Base-by-base conservation (phyloP, 2,113 vertebrate genomes). In the Anguilla japonica region DNA sequence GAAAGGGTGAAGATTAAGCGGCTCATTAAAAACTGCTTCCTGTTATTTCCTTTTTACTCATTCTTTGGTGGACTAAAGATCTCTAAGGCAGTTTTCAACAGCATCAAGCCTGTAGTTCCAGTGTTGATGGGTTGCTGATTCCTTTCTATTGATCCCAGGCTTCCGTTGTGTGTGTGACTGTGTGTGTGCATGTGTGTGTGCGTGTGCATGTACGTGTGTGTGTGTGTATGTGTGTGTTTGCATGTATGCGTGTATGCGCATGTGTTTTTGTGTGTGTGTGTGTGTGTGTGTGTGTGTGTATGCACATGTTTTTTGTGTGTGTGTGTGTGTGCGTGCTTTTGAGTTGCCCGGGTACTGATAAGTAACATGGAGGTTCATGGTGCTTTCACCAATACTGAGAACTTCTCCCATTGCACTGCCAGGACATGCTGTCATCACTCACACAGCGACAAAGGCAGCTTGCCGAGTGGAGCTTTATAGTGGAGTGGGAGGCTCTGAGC, bases 1-100 rank as follows among this genome's bases (percentile, higher is more conserved):
- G 85, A 87, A 46, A 87, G 84, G 87, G 60, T 41, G n/a, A 71
- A 50, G 46, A 82, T 71, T 26, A 43, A 85, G 56, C 40, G 79
- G 71, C 88, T 87, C 57, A 67, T 85, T 85, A 79, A 85, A 84
- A 81, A 87, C n/a, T 57, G n/a, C 71, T 60, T 80, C 43, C n/a
- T 46, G 53, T 85, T n/a, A 4, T 80, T 75, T 88, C 82, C 57
- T 87, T 88, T 79, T 84, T 16, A 26, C 53, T 81, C 53, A 22
- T 53, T 75, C 57, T 88, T 46, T 41, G 39, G 4, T 18, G 34
- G 41, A 67, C 50, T 79, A 78, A 67, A 50, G 8, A 15, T 87
- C 78, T 41, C 29, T 71, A 81, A 86, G 60, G 34, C 56, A 22
- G 39, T 84, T 16, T 84, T 60, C n/a, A 41, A 39, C 57, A 63